Base-by-base conservation (phyloP, 2,113 vertebrate genomes). In the Castor canadensis region DNA sequence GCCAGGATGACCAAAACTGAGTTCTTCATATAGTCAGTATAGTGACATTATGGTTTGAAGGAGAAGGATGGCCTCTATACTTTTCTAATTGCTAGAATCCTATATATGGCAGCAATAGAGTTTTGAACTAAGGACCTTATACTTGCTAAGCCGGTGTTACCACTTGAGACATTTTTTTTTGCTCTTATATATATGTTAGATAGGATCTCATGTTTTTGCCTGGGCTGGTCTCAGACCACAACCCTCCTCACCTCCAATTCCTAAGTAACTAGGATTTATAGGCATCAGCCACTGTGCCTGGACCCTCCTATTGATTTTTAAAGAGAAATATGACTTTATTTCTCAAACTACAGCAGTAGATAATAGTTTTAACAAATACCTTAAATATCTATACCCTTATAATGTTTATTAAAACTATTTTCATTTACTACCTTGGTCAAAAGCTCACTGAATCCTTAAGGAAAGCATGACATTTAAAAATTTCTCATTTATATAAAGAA, bases 311-410 rank as follows among this genome's bases (percentile, higher is more conserved):
- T 69, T 90, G 32, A 85, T 85, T 91, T 43, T 92, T 76, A 58
- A 90, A 91, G 87, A 77, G 45, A 71, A 52, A 35, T n/a, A 58
- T 35, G 52, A 45, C 54, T 93, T 87, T 84, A 85, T 91, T 91
- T 67, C 47, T 64, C 75, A 86, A 47, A 19, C 32, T 77, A 77
- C 32, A 24, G 54, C 77, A 73, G 1, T 80, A 26, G 54, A 35
- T 88, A 38, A 9, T 86, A 45, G 24, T 26, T 84, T 52, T 72
- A 30, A 22, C 22, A 82, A 82, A 81, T 85, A 60, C 5, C 47
- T 67, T 81, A 52, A 2, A 72, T 77, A 19, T 95, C 28, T 38
- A 3, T 47, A 91, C 30, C 56, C 32, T 76, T 90, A 87, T 82
- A 60, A n/a, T 72, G 30, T 83, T 38, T 87, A 40, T n/a, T 75